phyloP scores from a whole-genome alignment of 1,140 invertebrate genomes.

The Drosophila lacteicornis region DNA sequence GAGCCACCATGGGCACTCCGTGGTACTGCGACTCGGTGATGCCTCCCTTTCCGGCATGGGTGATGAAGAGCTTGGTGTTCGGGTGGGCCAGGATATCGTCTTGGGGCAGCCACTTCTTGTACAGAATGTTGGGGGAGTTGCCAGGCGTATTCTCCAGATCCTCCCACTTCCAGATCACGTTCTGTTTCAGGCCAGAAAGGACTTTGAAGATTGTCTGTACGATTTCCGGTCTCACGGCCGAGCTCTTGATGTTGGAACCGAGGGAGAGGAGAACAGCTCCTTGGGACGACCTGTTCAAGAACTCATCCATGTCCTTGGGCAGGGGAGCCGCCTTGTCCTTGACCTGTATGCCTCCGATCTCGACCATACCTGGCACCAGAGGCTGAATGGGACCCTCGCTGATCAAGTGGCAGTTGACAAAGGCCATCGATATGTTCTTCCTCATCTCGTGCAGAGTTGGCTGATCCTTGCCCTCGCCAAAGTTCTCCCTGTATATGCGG shows the following conservation, averaged over 20 bases:
- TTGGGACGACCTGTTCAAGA: slow-evolving; percentile 84
- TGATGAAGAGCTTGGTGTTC: slow-evolving; percentile 89
- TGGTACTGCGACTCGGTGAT: slow-evolving; percentile 90
- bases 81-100: slow-evolving; percentile 89
- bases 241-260: slow-evolving; percentile 86
- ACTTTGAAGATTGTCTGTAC: slow-evolving; percentile 85
- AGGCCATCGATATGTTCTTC: slow-evolving; percentile 67
- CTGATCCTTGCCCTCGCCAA: slow-evolving; percentile 31
- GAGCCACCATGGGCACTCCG: slow-evolving; percentile 89
- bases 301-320: slow-evolving; percentile 85
- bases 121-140: slow-evolving; percentile 87
- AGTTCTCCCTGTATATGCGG: slow-evolving; percentile 24
- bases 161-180: slow-evolving; percentile 88
- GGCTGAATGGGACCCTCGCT: slow-evolving; percentile 79
- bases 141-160: slow-evolving; percentile 86
- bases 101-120: slow-evolving; percentile 90
- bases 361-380: slow-evolving; percentile 74
- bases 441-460: slow-evolving; percentile 40
- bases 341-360: slow-evolving; percentile 85
- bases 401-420: slow-evolving; percentile 60
- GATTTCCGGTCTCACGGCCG: slow-evolving; percentile 83
- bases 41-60: slow-evolving; percentile 90
- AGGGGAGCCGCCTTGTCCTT: slow-evolving; percentile 74
- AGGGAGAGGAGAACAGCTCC: slow-evolving; percentile 88
- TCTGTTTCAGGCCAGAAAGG: slow-evolving; percentile 85